These are phyloP conservation scores for Poeciliopsis gracilis DNA, from an alignment of 2,797 vertebrate genomes.

Conservation along the genomic window DNA sequence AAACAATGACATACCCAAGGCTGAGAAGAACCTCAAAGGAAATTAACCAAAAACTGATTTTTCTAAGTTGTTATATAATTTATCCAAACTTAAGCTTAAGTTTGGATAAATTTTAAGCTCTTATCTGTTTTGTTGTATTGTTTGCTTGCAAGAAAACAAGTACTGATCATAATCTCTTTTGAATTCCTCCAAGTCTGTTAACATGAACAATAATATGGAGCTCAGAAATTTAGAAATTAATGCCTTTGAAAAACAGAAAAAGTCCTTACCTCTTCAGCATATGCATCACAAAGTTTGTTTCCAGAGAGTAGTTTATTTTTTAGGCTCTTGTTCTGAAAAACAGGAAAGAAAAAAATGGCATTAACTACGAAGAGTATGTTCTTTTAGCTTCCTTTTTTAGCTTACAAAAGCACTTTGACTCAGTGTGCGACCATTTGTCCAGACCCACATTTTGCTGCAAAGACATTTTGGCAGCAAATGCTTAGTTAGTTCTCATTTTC, in stretches of 20 bases:
- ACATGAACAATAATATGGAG: slow-evolving; percentile 21
- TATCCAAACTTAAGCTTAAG: too few species aligned
- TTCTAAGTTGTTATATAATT: too few species aligned
- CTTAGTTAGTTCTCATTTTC: slow-evolving; percentile 34
- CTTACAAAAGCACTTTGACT: slow-evolving; percentile 25
- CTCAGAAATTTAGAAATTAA: slow-evolving; percentile 7
- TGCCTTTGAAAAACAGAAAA: slow-evolving; percentile 24
- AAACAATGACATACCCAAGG: not conserved
- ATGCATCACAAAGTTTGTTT: slow-evolving; percentile 94
- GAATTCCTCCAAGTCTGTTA: slow-evolving; percentile 18
- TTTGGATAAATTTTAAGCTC: not conserved
- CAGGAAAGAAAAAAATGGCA: slow-evolving; percentile 23
- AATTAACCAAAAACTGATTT: not conserved
- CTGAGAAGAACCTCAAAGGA: not conserved
- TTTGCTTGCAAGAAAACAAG: slow-evolving; percentile 3
- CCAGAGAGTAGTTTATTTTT: slow-evolving; percentile 97
- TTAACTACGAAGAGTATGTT: slow-evolving; percentile 5
- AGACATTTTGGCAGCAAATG: slow-evolving; percentile 29
- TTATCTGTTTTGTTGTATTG: slow-evolving; percentile 12
- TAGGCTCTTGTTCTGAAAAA: slow-evolving; percentile 95
- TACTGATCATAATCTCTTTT: not conserved
- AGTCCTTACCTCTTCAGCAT: slow-evolving; percentile 92
- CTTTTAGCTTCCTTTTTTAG: slow-evolving; percentile 6
- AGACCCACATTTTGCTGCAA: slow-evolving; percentile 19
- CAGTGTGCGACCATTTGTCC: slow-evolving; percentile 19